Evolutionary conservation across 2,888 invertebrate species (phyloP).

Genomic region (Alsophila aescularia): DNA sequence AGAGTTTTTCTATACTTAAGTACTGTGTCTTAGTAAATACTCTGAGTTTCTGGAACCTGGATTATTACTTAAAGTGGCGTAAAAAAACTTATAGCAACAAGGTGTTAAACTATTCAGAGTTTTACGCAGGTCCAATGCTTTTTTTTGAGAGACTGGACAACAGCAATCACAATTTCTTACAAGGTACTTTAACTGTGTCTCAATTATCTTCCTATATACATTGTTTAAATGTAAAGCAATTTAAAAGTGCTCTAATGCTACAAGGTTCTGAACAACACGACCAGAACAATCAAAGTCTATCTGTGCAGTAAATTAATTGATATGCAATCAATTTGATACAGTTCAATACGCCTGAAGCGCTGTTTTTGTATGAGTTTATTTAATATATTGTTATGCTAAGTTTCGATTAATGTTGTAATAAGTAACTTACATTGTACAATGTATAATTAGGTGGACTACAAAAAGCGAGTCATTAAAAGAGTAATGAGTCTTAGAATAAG

Average conservation of each 20-base stretch:
- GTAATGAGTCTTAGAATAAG: background rate
- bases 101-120: background rate
- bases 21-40: background rate
- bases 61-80: background rate
- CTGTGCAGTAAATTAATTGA: slow-evolving; percentile 11
- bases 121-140: no score
- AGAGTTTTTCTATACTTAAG: background rate
- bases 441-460: background rate
- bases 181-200: background rate
- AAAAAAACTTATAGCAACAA: background rate
- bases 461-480: background rate
- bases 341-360: slow-evolving; percentile 6
- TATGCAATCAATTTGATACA: slow-evolving; percentile 12
- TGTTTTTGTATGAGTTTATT: slow-evolving; percentile 6
- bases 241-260: background rate
- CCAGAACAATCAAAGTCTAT: slow-evolving; percentile 2
- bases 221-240: background rate
- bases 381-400: slow-evolving; percentile 5
- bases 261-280: background rate
- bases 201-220: background rate
- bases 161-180: background rate
- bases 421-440: background rate
- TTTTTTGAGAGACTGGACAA: background rate
- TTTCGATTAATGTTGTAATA: slow-evolving; percentile 4
- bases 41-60: background rate